Evolutionary conservation across 2,797 vertebrate genomes (phyloP).

Genomic region (Eleutherodactylus coqui): DNA sequence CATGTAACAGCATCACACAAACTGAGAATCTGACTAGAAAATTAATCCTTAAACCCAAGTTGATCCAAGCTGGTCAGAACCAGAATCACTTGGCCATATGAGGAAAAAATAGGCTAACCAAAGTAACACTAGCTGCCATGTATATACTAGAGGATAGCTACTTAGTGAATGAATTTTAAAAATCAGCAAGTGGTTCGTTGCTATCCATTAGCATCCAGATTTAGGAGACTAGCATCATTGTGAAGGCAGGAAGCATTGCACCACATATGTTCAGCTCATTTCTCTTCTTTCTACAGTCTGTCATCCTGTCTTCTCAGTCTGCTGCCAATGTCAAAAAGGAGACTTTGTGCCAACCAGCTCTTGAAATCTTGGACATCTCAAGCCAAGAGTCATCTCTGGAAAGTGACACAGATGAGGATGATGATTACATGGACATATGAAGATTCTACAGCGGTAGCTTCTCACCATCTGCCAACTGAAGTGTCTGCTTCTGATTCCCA

Average conservation of each 20-base stretch:
- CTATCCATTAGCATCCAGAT: not conserved
- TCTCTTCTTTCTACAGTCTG: conserved; percentile 80
- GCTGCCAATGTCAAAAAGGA: conserved; percentile 98
- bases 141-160: too few relatives aligned
- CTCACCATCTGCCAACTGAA: conserved; percentile 28
- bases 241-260: not conserved
- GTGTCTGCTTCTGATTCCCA: conserved; percentile 18
- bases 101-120: too few relatives aligned
- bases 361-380: conserved; percentile 96
- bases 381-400: conserved; percentile 98
- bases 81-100: too few relatives aligned
- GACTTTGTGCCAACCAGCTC: conserved; percentile 91
- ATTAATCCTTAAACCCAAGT: too few relatives aligned
- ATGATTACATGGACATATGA: conserved; percentile 90
- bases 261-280: not conserved
- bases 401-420: conserved; percentile 96
- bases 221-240: not conserved
- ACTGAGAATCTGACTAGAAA: too few relatives aligned
- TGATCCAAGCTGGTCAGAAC: too few relatives aligned
- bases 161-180: too few relatives aligned
- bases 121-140: too few relatives aligned
- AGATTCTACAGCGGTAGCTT: conserved; percentile 5
- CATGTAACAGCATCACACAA: too few relatives aligned
- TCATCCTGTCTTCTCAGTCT: conserved; percentile 97
- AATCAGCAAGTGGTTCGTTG: not conserved